Base-by-base conservation (phyloP, 2,888 invertebrate genomes). In the Exocentrus adspersus region DNA sequence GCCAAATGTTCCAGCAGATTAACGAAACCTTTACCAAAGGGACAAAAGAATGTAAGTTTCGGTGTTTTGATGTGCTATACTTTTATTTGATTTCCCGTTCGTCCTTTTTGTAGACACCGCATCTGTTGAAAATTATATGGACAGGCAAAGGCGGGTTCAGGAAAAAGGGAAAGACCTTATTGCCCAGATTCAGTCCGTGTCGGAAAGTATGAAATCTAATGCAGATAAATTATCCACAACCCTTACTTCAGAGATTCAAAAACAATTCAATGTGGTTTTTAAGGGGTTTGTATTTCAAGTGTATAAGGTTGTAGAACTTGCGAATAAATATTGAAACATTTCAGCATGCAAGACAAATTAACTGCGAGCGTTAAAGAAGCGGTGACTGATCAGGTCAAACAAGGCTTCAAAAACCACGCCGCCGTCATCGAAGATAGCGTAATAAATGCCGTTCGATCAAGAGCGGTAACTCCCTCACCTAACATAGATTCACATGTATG, bases 21-120 rank as follows among this genome's bases (percentile, higher is more conserved):
- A 95, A 95, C 80, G 92, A 93, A 53, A 89, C 92, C 14, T 98
- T 97, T 83, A 89, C 91, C 54, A 87, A 87, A 69, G 98, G 98
- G 57, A 94, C 96, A 5, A 91, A 91, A 79, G 96, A 97, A 83
- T 95, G 96, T 96, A 84, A 88, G 90, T 42, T 51, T 30, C 50
- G 14, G 52, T 21, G 14, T 43, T 21, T 14, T 52, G 45, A n/a
- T 12, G n/a, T 62, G 19, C 5, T 24, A 32, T 48, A 46, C 50
- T 69, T 69, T 24, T 24, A 24, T 24, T 24, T 24, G 3, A 5
- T 5, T 24, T 24, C 7, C 24, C 7, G 24, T 24, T 3, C 7
- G 24, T 24, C 7, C 4, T 24, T 24, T 24, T 24, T 74, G 62
- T 65, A 83, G 83, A 84, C 75, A 80, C 83, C 2, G 78, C 81